These are phyloP conservation scores for Ariopsis seemanni DNA, from an alignment of 2,113 vertebrate genomes.

Conservation along the genomic window DNA sequence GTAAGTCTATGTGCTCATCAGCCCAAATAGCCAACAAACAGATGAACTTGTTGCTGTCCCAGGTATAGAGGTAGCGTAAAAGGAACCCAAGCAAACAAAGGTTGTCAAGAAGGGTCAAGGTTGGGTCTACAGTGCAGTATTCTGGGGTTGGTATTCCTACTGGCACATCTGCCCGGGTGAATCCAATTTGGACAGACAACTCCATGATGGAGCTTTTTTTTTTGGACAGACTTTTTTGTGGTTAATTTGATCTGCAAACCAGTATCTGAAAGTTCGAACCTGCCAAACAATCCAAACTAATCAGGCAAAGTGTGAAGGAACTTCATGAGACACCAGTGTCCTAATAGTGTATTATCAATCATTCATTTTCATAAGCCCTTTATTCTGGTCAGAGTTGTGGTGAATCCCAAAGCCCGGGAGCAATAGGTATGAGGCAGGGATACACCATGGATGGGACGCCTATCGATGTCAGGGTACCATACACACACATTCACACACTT, in stretches of 20 bases:
- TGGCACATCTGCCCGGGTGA: not conserved
- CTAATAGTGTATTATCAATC: not conserved
- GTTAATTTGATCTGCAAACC: not conserved
- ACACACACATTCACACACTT: not conserved
- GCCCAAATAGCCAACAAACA: not conserved
- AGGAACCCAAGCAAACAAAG: not conserved
- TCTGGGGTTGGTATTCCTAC: not conserved
- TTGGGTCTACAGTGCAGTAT: not conserved
- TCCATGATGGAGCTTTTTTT: not conserved
- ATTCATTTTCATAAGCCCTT: not conserved
- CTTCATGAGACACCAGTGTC: not conserved
- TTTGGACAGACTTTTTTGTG: not conserved
- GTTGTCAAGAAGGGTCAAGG: not conserved
- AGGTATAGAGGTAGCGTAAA: not conserved
- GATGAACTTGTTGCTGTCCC: too few species aligned
- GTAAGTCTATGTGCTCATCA: not conserved
- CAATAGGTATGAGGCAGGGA: not conserved
- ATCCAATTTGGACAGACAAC: not conserved
- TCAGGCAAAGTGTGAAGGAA: not conserved
- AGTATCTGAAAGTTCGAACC: not conserved
- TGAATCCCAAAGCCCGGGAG: not conserved
- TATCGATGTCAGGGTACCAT: not conserved
- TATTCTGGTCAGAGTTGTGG: not conserved
- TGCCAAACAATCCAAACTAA: not conserved
- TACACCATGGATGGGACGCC: not conserved